phyloP scores from a whole-genome alignment of 2,113 vertebrate species.

The Pimephales promelas region DNA sequence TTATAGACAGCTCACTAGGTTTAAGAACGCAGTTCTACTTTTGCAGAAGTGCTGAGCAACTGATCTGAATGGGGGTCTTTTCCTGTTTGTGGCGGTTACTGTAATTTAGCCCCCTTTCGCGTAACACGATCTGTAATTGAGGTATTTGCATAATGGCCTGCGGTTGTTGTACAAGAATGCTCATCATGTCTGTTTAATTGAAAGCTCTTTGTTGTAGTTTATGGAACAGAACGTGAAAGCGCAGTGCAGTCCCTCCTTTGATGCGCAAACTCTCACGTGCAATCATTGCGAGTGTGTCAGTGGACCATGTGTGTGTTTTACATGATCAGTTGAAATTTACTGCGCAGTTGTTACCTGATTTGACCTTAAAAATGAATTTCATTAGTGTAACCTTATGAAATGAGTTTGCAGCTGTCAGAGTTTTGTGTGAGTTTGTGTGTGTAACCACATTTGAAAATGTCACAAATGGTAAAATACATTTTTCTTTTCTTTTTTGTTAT shows the following conservation, averaged over 20 bases:
- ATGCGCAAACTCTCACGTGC: background rate
- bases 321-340: background rate
- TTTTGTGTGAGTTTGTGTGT: too few relatives aligned
- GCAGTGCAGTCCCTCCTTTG: background rate
- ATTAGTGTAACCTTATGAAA: background rate
- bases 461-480: too few relatives aligned
- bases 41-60: background rate
- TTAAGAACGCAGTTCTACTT: too few relatives aligned
- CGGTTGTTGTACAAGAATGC: conserved; percentile 34
- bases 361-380: background rate
- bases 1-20: too few relatives aligned
- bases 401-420: background rate
- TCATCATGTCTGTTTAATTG: conserved; percentile 42
- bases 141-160: conserved; percentile 52
- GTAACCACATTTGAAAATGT: too few relatives aligned
- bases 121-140: conserved; percentile 37
- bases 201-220: conserved; percentile 49
- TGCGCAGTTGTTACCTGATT: background rate
- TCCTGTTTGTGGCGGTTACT: conserved; percentile 10
- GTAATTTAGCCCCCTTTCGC: conserved; percentile 1
- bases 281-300: background rate
- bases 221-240: background rate
- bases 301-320: conserved; percentile 10
- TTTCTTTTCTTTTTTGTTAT: background rate
- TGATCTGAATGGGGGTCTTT: background rate